A percentile compares a stretch with the other conserved stretches of the same genome.
Conservation (phyloP, 2,797 vertebrate genomes). For the Synanceia verrucosa region DNA sequence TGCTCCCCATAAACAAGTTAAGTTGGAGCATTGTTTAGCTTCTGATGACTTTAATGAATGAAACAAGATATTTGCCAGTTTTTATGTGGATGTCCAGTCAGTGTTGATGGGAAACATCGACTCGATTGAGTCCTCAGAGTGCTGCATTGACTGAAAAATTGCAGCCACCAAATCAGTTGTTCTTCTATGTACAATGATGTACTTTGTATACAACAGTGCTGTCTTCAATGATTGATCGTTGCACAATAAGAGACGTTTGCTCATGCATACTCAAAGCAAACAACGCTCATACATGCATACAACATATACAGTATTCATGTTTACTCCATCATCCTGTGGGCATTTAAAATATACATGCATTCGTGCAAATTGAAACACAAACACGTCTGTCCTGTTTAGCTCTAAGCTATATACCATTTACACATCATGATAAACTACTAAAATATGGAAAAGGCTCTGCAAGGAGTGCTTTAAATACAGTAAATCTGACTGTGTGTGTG, state of each 20-base stretch:
- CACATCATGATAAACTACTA: not conserved
- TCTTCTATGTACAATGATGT: too few species aligned
- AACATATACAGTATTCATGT: not conserved
- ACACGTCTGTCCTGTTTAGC: not conserved
- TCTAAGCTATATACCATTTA: not conserved
- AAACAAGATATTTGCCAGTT: not conserved
- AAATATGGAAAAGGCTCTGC: not conserved
- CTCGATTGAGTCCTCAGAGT: not conserved
- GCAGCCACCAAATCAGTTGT: rapidly evolving
- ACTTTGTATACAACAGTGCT: too few species aligned
- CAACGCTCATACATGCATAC: not conserved
- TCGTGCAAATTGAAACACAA: not conserved
- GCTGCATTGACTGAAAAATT: not conserved
- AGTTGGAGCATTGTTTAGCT: not conserved
- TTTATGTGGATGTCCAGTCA: not conserved
- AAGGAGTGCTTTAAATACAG: not conserved
- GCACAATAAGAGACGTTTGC: not conserved
- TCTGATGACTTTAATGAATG: not conserved
- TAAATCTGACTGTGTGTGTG: not conserved
- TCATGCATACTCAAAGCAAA: not conserved
- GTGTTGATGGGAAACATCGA: not conserved
- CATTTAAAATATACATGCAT: slow-evolving; percentile 7
- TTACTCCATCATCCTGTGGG: not conserved
- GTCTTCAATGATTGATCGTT: too few species aligned
- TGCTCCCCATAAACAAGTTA: not conserved